Conservation (phyloP, 2,113 vertebrate species). For the Solea senegalensis region DNA sequence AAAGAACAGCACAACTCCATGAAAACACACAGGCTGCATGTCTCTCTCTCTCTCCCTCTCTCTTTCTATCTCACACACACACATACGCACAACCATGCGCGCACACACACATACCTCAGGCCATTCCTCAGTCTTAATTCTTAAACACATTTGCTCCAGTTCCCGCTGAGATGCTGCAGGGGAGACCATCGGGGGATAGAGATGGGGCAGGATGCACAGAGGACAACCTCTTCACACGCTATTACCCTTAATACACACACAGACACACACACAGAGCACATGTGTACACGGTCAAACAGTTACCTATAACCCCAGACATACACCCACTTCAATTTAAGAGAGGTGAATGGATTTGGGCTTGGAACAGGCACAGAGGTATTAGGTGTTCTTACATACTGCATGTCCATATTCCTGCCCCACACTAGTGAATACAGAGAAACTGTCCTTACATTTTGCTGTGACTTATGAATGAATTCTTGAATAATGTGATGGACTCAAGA, state of each 20-base stretch:
- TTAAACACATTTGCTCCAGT: slow-evolving; percentile 99
- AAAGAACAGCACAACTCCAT: slow-evolving; percentile 88
- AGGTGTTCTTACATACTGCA: no score
- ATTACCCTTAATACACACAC: slow-evolving; percentile 83
- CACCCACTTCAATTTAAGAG: slow-evolving; percentile 29
- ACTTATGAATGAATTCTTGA: neutral
- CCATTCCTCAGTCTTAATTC: slow-evolving; percentile 88
- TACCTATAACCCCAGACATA: slow-evolving; percentile 37
- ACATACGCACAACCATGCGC: slow-evolving; percentile 28
- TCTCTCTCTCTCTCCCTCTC: neutral
- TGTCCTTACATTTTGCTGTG: neutral
- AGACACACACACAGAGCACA: slow-evolving; percentile 49
- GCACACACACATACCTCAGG: slow-evolving; percentile 50
- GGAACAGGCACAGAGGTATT: slow-evolving; percentile 47
- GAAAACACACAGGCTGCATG: slow-evolving; percentile 17
- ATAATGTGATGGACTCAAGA: neutral
- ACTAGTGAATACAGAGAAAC: no score
- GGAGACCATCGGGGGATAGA: slow-evolving; percentile 80
- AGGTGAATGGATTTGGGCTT: slow-evolving; percentile 51
- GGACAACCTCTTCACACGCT: slow-evolving; percentile 89
- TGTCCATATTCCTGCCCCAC: no score
- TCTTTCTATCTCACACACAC: neutral
- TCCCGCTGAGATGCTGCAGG: slow-evolving; percentile 90
- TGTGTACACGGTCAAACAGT: slow-evolving; percentile 12
- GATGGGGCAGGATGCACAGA: slow-evolving; percentile 77